Conservation (phyloP, 2,888 invertebrate species). For the Pachycephus smyrnensis region DNA sequence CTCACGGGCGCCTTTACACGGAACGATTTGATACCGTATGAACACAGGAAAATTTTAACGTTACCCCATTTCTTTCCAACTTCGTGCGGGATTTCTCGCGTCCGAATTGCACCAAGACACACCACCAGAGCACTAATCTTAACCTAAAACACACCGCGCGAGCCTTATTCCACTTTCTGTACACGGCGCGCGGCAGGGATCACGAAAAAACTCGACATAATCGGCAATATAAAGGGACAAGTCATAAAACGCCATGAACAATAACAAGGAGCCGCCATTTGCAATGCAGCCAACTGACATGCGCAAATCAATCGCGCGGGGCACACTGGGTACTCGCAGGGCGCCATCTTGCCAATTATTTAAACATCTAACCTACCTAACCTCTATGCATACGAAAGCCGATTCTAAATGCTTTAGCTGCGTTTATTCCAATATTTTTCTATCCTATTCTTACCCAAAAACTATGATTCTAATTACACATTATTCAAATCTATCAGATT, state of each 20-base stretch:
- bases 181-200: constrained; percentile 55
- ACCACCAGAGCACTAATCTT: constrained; percentile 52
- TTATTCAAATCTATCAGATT: neutral
- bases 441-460: neutral
- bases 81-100: constrained; percentile 59
- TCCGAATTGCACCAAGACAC: constrained; percentile 54
- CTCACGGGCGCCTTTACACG: constrained; percentile 42
- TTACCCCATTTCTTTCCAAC: constrained; percentile 65
- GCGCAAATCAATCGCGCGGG: constrained; percentile 72
- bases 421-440: neutral
- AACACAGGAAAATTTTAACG: constrained; percentile 60
- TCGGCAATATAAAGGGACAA: constrained; percentile 66
- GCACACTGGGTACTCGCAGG: constrained; percentile 58
- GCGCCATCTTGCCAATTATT: constrained; percentile 62
- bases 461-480: neutral
- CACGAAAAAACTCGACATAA: constrained; percentile 63
- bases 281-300: constrained; percentile 87
- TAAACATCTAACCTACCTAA: constrained; percentile 37
- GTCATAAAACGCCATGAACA: constrained; percentile 87
- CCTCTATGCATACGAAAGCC: constrained; percentile 18
- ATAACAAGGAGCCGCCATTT: constrained; percentile 99
- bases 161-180: constrained; percentile 56
- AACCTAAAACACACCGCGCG: constrained; percentile 52
- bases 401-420: neutral
- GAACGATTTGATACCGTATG: constrained; percentile 57